These are phyloP conservation scores for Gambusia affinis DNA, from an alignment of 2,113 vertebrate species.

Conservation along the genomic window DNA sequence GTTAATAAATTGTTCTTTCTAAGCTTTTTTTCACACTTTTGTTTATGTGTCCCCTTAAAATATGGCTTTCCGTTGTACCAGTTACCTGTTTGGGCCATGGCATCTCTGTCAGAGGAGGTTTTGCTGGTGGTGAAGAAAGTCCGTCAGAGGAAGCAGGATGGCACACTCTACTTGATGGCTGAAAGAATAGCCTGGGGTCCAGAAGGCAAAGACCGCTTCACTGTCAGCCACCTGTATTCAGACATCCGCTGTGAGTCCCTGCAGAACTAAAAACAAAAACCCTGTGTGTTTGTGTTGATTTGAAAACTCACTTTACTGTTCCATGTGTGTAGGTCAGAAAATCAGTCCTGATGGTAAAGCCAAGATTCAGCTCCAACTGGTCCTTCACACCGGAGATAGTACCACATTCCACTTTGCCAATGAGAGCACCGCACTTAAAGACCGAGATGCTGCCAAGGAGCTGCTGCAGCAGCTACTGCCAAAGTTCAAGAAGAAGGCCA, in stretches of 20 bases:
- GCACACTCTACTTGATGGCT: conserved; percentile 96
- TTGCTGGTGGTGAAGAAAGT: conserved; percentile 95
- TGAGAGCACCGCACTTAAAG: conserved; percentile 92
- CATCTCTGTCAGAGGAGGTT: conserved; percentile 97
- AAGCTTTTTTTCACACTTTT: neutral
- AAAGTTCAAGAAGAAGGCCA: conserved; percentile 98
- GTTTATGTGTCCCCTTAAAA: neutral
- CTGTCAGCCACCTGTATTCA: conserved; percentile 94
- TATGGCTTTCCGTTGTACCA: conserved; percentile 12
- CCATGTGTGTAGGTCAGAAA: conserved; percentile 89
- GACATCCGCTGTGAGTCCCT: conserved; percentile 95
- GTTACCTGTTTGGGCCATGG: conserved; percentile 79
- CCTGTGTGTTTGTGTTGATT: neutral
- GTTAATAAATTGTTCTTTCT: neutral
- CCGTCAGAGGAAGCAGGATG: conserved; percentile 97
- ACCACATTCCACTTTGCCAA: conserved; percentile 98
- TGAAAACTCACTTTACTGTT: neutral
- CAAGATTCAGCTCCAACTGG: conserved; percentile 97
- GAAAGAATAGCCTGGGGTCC: conserved; percentile 97
- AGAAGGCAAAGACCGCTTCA: conserved; percentile 97
- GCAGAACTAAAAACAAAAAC: neutral
- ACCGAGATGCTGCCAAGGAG: conserved; percentile 94
- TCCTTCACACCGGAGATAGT: conserved; percentile 94
- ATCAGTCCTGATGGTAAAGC: conserved; percentile 99
- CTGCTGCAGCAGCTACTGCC: conserved; percentile 96